A percentile compares a stretch with the other conserved stretches of the same genome.
These are phyloP conservation scores for Sciurus carolinensis DNA, from an alignment of 2,797 vertebrate genomes.

Conservation along the genomic window DNA sequence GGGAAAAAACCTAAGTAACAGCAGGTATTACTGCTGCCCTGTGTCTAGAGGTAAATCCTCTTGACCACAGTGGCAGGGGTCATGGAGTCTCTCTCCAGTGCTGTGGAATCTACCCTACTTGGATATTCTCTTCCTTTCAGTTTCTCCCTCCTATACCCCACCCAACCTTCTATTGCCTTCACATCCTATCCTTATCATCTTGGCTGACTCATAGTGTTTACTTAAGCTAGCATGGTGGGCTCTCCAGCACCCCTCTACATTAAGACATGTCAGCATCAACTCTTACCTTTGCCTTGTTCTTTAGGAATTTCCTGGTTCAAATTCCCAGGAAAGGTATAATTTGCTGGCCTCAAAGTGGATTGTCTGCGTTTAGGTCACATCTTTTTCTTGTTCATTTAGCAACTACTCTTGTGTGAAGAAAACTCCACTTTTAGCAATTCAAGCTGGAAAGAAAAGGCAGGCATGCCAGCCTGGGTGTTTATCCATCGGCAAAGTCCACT, in stretches of 20 bases:
- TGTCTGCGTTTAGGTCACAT: conserved; percentile 37
- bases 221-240: background rate
- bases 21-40: background rate
- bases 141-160: background rate
- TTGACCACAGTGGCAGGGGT: background rate
- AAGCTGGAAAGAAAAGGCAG: background rate
- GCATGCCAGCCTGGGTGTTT: too few relatives aligned
- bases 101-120: background rate
- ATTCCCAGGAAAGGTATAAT: background rate
- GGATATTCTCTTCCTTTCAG: background rate
- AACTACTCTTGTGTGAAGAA: conserved; percentile 37
- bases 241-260: background rate
- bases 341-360: background rate
- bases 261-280: background rate
- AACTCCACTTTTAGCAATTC: background rate
- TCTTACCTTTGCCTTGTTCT: background rate
- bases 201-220: background rate
- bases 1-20: background rate
- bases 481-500: background rate
- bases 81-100: background rate
- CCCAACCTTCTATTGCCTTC: background rate
- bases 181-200: background rate
- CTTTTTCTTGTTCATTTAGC: conserved; percentile 10
- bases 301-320: conserved; percentile 20
- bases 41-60: background rate